These are phyloP conservation scores for Palaemon carinicauda DNA, from an alignment of 1,140 invertebrate species.

Conservation along the genomic window DNA sequence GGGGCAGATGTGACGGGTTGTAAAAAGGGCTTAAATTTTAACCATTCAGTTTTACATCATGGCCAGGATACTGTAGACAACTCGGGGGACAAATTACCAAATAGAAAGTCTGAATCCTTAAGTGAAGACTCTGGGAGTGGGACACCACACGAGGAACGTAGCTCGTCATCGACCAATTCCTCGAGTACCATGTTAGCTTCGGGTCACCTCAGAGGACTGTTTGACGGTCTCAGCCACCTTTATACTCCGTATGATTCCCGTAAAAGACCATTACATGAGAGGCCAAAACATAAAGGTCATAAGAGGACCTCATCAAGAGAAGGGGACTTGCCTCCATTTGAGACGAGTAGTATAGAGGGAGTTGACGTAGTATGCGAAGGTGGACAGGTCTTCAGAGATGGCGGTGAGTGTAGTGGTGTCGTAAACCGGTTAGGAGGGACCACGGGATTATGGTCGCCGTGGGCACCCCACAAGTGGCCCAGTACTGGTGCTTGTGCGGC, in stretches of 20 bases:
- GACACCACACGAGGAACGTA: conserved; percentile 58
- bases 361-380: neutral
- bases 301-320: conserved; percentile 51
- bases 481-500: conserved; percentile 22
- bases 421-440: neutral
- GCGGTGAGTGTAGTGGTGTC: conserved; percentile 24
- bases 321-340: conserved; percentile 9
- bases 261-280: conserved; percentile 65
- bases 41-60: no score
- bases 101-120: conserved; percentile 34
- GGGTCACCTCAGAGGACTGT: conserved; percentile 78
- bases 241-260: conserved; percentile 75
- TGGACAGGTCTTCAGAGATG: conserved; percentile 5
- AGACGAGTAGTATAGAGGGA: conserved; percentile 22
- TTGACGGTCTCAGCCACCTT: conserved; percentile 85
- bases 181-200: conserved; percentile 61
- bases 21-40: no score
- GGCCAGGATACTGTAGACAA: neutral
- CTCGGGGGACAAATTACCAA: conserved; percentile 11
- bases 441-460: conserved; percentile 38
- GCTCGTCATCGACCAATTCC: conserved; percentile 61
- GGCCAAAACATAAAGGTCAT: conserved; percentile 62
- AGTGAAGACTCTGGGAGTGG: conserved; percentile 59
- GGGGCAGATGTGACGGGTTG: conserved; percentile 33
- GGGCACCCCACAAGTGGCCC: conserved; percentile 42